Evolutionary conservation across 2,797 vertebrate species (phyloP).

Genomic region (Takifugu rubripes): DNA sequence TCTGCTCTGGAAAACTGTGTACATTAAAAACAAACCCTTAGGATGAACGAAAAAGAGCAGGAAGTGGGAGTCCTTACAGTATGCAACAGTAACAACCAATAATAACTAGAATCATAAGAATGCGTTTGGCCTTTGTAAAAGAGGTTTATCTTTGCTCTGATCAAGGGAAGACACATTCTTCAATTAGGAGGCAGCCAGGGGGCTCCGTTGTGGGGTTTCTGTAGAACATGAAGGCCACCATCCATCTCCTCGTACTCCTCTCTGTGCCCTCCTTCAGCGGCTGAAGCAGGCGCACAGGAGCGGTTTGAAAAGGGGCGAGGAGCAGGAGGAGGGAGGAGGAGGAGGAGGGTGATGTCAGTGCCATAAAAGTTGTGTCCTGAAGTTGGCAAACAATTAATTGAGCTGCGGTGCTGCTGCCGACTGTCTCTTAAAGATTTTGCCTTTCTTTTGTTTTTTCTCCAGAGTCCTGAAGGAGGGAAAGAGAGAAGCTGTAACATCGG

Average conservation of each 20-base stretch:
- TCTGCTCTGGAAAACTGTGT: conserved; percentile 76
- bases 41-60: conserved; percentile 29
- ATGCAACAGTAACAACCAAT: conserved; percentile 53
- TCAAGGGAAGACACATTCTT: conserved; percentile 64
- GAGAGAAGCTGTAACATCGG: background rate
- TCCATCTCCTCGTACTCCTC: conserved; percentile 10
- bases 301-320: conserved; percentile 32
- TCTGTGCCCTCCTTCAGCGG: conserved; percentile 57
- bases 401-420: conserved; percentile 70
- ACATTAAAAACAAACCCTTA: conserved; percentile 66
- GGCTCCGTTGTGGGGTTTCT: conserved; percentile 67
- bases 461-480: conserved; percentile 81
- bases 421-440: conserved; percentile 92
- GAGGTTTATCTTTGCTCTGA: conserved; percentile 67
- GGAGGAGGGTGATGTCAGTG: conserved; percentile 38
- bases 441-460: conserved; percentile 99
- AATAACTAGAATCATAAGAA: conserved; percentile 78
- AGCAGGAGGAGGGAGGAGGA: background rate
- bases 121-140: conserved; percentile 84
- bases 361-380: conserved; percentile 86
- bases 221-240: conserved; percentile 78
- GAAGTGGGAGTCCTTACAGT: conserved; percentile 57
- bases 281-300: conserved; percentile 76
- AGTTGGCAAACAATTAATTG: conserved; percentile 83
- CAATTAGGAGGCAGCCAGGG: conserved; percentile 63